Evolutionary conservation across 2,113 vertebrate species (phyloP), one percentile per base, ranked within the genome.

Genomic region (Rhea pennata): DNA sequence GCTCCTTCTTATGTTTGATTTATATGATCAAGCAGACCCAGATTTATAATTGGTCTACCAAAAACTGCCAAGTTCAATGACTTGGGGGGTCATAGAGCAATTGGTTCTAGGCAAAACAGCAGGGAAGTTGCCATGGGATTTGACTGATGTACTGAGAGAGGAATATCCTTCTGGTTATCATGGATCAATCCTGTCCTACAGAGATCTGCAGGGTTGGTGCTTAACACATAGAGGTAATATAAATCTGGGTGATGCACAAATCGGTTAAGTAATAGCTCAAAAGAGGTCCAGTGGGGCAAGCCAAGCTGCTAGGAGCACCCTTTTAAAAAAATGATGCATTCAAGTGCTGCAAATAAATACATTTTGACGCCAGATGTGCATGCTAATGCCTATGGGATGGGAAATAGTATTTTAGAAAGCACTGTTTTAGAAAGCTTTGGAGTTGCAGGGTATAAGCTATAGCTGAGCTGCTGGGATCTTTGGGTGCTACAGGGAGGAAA

Each of bases 211-310:
- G 59, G 75, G 58, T 54, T 39, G 76, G 46, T 2, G 1, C 66
- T 84, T 5, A 81, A 26, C 33, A 44, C 50, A 11, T 21, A 22
- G 31, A 3, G 0, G 46, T 48, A 48, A 44, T 79, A 84, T 44
- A 36, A n/a, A 77, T 58, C 64, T 88, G 80, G 53, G 64, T 79
- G 91, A 42, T 70, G 53, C 23, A 46, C 39, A n/a, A 62, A 24
- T 44, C 69, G 83, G 44, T 93, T 88, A 92, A 91, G 65, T 88
- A 92, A 92, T 44, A 65, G 42, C 70, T 84, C 44, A 62, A 85
- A 87, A 90, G 76, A 58, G 50, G 53, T 36, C 88, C 84, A 70
- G 72, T 50, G 24, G 72, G 72, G 83, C 85, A 64, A 93, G 58
- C 23, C 42, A 65, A 51, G 42, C 42, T 93, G 86, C 46, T 62